Evolutionary conservation across 1,140 invertebrate species (phyloP), one percentile per base, ranked within the genome.

Genomic region (Drosophila tani): DNA sequence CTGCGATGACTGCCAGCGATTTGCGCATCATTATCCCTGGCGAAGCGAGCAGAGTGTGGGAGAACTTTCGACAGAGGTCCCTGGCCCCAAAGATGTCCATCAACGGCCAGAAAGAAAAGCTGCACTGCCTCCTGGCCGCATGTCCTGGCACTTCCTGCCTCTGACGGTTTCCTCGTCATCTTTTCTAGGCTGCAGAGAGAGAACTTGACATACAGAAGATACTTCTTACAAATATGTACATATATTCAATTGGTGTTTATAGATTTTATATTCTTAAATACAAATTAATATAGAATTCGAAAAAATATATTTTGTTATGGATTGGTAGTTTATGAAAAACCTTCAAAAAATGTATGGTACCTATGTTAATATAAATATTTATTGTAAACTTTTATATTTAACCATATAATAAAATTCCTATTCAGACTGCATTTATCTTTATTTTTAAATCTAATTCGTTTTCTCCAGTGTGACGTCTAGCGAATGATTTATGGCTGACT

Each of bases 11-110:
- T 81, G 77, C 77, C 64, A 81, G 76, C 79, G 79, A 90, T 90
- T 90, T 90, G 85, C 85, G 85, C 85, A 81, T 90, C 85, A 90
- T 90, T 86, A 86, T 86, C 83, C 82, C 71, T 75, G 63, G 53
- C 32, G 19, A 40, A 9, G 32, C 17, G 32, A 15, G 19, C 4
- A 11, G 60, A 49, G 40, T 43, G 46, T 21, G 63, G 49, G 40
- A 35, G 24, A 41, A 29, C 29, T 46, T 70, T 67, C 67, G 63
- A 15, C 67, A 29, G 63, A 55, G 67, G 64, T 76, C 67, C 55
- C 38, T 83, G 56, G 84, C 83, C 71, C 67, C 68, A 80, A 69
- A 69, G 75, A 88, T 88, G 84, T 88, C 84, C 85, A 87, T 87
- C 85, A 88, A 41, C 56, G 19, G 69, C 56, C 62, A 51, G 41